Evolutionary conservation across 1,140 invertebrate species (phyloP).

Genomic region (Camponotus floridanus): DNA sequence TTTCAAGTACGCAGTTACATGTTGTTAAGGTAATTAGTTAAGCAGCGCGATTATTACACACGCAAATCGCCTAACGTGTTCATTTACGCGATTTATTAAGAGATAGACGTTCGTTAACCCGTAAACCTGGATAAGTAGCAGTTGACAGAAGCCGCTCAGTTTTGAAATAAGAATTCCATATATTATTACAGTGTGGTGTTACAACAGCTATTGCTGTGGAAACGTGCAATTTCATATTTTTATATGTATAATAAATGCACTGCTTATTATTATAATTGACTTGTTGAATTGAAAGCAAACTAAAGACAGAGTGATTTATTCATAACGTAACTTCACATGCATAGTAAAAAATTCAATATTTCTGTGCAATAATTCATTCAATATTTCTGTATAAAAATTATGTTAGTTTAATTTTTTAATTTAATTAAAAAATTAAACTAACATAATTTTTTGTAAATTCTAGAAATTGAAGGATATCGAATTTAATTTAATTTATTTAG

Average conservation of each 20-base stretch:
- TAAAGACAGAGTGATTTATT: neutral
- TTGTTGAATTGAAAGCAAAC: neutral
- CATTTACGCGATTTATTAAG: neutral
- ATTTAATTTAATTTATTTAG: too few relatives aligned
- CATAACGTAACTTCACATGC: neutral
- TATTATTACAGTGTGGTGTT: neutral
- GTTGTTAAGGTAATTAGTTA: conserved; percentile 39
- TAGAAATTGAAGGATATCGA: neutral
- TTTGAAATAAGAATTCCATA: neutral
- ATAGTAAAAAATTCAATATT: neutral
- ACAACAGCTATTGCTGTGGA: neutral
- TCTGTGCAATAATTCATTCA: neutral
- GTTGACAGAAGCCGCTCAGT: conserved; percentile 15
- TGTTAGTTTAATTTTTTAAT: too few relatives aligned
- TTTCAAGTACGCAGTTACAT: conserved; percentile 9
- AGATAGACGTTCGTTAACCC: neutral
- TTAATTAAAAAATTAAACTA: too few relatives aligned
- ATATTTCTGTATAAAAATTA: neutral
- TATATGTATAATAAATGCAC: neutral
- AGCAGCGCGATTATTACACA: conserved; percentile 9
- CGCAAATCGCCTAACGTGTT: conserved; percentile 6
- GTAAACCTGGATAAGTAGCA: neutral
- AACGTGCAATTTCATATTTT: neutral
- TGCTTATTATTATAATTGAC: conserved; percentile 1
- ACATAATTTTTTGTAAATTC: neutral